phyloP scores from a whole-genome alignment of 1,140 invertebrate species.

The Subanguina moxae region DNA sequence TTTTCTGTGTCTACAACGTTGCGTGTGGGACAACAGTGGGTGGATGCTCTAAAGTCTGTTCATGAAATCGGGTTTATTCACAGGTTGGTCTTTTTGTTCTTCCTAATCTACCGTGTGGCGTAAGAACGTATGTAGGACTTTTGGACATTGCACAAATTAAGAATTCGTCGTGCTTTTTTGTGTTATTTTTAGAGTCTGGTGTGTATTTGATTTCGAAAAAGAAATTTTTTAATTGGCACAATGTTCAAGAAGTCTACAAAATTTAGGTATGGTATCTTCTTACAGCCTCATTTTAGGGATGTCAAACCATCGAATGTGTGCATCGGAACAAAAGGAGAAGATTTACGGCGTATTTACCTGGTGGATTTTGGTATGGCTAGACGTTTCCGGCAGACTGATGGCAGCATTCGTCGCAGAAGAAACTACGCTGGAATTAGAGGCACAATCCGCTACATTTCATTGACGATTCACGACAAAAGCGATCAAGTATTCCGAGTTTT shows the following conservation, averaged over 20 bases:
- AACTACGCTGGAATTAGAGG: slow-evolving; percentile 41
- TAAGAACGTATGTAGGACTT: too few species aligned
- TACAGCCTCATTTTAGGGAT: slow-evolving; percentile 22
- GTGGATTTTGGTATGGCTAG: slow-evolving; percentile 46
- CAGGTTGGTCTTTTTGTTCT: too few species aligned
- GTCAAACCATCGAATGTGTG: slow-evolving; percentile 44
- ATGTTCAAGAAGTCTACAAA: too few species aligned
- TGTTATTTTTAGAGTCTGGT: too few species aligned
- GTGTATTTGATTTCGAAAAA: too few species aligned
- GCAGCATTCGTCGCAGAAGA: slow-evolving; percentile 29
- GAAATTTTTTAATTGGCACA: too few species aligned
- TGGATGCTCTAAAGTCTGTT: slow-evolving; percentile 31
- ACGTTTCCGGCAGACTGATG: slow-evolving; percentile 26
- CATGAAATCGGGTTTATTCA: slow-evolving; percentile 34
- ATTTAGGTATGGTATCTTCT: too few species aligned
- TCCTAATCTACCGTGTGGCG: too few species aligned
- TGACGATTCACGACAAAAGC: slow-evolving; percentile 47
- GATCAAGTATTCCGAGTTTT: slow-evolving; percentile 37
- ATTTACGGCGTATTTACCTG: slow-evolving; percentile 28
- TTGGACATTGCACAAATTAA: too few species aligned
- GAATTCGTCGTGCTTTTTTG: too few species aligned
- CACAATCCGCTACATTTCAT: slow-evolving; percentile 43
- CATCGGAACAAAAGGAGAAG: slow-evolving; percentile 33
- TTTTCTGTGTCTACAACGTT: slow-evolving; percentile 27
- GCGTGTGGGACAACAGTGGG: slow-evolving; percentile 26